Conservation (phyloP, 2,888 invertebrate genomes). For the Drosophila merina region DNA sequence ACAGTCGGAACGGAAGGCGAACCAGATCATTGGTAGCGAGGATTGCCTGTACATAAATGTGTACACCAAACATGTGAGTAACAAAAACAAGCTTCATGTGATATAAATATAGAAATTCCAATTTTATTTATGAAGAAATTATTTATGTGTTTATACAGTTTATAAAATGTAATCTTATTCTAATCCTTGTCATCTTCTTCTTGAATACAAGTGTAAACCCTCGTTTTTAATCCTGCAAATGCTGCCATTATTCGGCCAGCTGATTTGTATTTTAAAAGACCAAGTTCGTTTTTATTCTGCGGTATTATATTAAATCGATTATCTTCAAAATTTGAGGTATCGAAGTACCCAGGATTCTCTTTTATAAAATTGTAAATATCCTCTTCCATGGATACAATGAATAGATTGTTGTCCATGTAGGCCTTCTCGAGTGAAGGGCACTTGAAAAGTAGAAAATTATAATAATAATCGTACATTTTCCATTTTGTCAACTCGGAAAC, state of each 20-base stretch:
- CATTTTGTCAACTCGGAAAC: conserved; percentile 12
- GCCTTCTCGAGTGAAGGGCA: not conserved
- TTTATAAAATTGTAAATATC: not conserved
- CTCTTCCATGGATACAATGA: not conserved
- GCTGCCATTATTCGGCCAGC: not conserved
- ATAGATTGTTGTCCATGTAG: not conserved
- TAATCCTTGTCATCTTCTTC: not conserved
- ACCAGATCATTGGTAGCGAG: conserved; percentile 63
- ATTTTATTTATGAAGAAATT: not conserved
- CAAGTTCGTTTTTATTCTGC: conserved; percentile 1
- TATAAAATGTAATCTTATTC: not conserved
- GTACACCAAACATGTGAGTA: conserved; percentile 68
- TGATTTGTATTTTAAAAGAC: conserved; percentile 1
- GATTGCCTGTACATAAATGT: conserved; percentile 79
- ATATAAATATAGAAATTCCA: no score
- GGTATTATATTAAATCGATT: not conserved
- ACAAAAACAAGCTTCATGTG: no score
- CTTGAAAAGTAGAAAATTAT: conserved; percentile 6
- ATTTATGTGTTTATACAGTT: not conserved
- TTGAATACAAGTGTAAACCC: not conserved
- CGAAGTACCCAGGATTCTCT: not conserved
- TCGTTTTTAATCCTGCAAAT: not conserved
- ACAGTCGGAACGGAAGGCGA: conserved; percentile 61
- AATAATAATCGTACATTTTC: conserved; percentile 15
- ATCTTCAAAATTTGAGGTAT: conserved; percentile 1